Evolutionary conservation across 2,797 vertebrate species (phyloP), one percentile per base, ranked within the genome.

Genomic region (Melanotaenia boesemani): DNA sequence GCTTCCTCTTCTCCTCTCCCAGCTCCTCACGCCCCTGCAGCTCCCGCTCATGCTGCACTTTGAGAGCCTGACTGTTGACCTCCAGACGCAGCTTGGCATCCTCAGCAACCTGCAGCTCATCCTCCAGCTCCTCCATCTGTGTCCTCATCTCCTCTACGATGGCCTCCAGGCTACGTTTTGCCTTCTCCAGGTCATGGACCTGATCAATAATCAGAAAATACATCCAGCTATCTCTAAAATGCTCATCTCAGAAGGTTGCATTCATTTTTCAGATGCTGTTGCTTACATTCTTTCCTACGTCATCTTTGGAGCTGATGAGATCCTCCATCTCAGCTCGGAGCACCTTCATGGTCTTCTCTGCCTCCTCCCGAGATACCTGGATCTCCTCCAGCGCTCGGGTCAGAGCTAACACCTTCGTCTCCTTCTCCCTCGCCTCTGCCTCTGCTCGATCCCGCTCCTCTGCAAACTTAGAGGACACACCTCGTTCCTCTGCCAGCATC

Each of bases 281-380:
- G 26, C 97, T 97, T 93, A 99, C 98, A 0, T 86, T 99, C 90
- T 97, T 98, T 78, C 98, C 98, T 62, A 98, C 97, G 1, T 99
- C 97, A 1, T 99, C 98, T 91, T 99, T 98, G 89, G 98, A 99
- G 95, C 97, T 98, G 88, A 99, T 95, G n/a, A 99, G 95, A 39
- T 98, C 96, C 85, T 99, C 98, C 97, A 99, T 99, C 91, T 99
- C 98, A 0, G 92, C 91, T 67, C 95, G 95, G 76, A 99, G 90
- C 72, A 91, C 77, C 89, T 97, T 99, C 83, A 96, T 95, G 0
- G 60, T 92, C 86, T 96, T 96, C 91, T 98, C 97, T 0, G 97
- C 92, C 77, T 99, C 97, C 81, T 98, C 97, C 66, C 97, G 96
- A 68, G 94, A 82, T 16, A 94, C 95, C 86, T 97, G 92, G 28